Evolutionary conservation across 1,140 invertebrate species (phyloP), one percentile per base, ranked within the genome.

Genomic region (Trinorchestia longiramus): DNA sequence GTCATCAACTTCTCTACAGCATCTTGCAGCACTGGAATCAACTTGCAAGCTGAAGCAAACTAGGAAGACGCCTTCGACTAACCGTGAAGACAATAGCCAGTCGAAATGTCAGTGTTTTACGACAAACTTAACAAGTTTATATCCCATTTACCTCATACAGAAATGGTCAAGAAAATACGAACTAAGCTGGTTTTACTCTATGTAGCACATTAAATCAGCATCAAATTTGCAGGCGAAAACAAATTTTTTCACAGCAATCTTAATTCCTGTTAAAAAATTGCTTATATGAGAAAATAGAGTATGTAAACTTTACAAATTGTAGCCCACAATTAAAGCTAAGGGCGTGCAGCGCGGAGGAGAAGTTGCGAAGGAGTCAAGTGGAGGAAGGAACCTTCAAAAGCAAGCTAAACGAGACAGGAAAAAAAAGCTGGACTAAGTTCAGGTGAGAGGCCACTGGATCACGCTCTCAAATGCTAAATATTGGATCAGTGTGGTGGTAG

Each of bases 361-460:
- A 36, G 62, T 28, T 77, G 28, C 62, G 1, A 11, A 77, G 28
- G 3, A 77, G 62, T 36, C 6, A 53, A 77, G 28, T 28, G 62
- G 62, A 77, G 62, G 62, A 77, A 77, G 28, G 62, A 77, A 77
- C 62, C 62, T 77, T 77, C 62, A 77, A 77, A 77, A 11, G 62
- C 62, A 77, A 77, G 62, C 62, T 77, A 94, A 42, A 42, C 88
- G 41, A 41, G 28, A 41, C 43, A 41, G 43, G 88, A 41, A 42
- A 87, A 90, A 90, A 42, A 90, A 11, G 88, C 15, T 42, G 41
- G 23, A 90, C 88, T 90, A 15, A 41, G 88, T 43, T 4, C 41
- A 43, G 88, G 88, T 90, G 88, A 90, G 43, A 90, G 88, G 88
- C 28, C 88, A 90, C 88, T 90, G 88, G 88, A 90, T 90, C 88